phyloP scores from a whole-genome alignment of 2,113 vertebrate species.

The Anthoscopus minutus region DNA sequence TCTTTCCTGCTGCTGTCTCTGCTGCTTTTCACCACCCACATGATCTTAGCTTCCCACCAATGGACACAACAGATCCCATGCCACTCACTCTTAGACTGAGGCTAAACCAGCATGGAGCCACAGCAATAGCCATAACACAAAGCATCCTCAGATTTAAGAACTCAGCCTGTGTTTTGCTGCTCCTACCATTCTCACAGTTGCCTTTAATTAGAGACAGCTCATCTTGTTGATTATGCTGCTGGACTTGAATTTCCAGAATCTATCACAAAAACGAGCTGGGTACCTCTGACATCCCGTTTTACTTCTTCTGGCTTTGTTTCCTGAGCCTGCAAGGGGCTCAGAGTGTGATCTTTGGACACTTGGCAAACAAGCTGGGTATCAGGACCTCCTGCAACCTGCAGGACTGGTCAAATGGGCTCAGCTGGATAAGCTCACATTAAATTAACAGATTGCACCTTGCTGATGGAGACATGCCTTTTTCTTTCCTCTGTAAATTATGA shows the following conservation, averaged over 20 bases:
- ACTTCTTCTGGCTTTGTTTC: background rate
- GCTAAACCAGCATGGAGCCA: background rate
- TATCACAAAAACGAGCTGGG: background rate
- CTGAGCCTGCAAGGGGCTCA: background rate
- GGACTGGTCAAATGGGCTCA: background rate
- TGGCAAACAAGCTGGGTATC: background rate
- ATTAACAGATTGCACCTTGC: background rate
- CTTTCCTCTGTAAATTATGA: background rate
- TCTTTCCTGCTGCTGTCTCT: background rate
- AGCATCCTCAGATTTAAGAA: background rate
- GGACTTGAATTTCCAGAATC: background rate
- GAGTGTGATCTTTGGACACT: background rate
- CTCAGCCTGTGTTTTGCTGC: background rate
- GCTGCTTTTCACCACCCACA: background rate
- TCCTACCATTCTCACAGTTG: background rate
- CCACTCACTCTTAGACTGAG: background rate
- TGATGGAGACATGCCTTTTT: background rate
- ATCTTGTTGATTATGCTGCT: accelerated
- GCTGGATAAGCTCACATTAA: background rate
- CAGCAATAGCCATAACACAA: background rate
- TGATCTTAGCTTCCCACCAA: background rate
- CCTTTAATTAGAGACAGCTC: background rate
- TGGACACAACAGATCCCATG: background rate
- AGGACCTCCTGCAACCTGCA: background rate
- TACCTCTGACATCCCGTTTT: background rate